Percentiles rank a stretch among this genome's conserved stretches.
These are phyloP conservation scores for Liposcelis brunnea DNA, from an alignment of 2,888 invertebrate species.

Conservation along the genomic window DNA sequence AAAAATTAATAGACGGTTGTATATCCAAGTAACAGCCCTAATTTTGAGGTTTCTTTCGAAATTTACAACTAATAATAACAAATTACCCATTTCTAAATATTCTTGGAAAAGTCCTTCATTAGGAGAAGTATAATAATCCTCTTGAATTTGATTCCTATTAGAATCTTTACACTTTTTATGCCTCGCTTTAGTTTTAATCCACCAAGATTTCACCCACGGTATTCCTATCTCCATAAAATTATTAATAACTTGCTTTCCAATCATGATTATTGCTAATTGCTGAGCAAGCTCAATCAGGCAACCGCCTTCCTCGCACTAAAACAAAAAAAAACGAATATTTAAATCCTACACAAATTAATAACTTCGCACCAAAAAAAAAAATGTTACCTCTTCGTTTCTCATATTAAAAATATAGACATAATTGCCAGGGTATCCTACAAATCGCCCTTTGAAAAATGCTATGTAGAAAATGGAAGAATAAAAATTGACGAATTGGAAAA, in stretches of 20 bases:
- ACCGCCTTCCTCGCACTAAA: conserved; percentile 35
- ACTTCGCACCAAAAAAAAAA: not conserved
- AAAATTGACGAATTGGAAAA: conserved; percentile 42
- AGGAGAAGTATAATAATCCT: conserved; percentile 10
- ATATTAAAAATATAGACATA: conserved; percentile 32
- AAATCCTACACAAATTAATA: not conserved
- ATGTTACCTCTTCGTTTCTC: conserved; percentile 32
- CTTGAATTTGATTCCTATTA: conserved; percentile 11
- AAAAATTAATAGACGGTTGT: too few species aligned
- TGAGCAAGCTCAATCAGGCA: conserved; percentile 37
- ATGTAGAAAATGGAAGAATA: conserved; percentile 43
- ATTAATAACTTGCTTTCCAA: conserved; percentile 38
- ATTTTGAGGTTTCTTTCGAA: too few species aligned
- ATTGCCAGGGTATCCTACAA: conserved; percentile 33
- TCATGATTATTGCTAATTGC: conserved; percentile 39
- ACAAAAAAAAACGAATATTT: conserved; percentile 4
- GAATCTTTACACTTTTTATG: conserved; percentile 6
- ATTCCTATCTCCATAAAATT: conserved; percentile 36
- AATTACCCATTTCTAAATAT: conserved; percentile 36
- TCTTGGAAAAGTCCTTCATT: conserved; percentile 38
- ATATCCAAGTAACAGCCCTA: too few species aligned
- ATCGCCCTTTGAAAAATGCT: conserved; percentile 38
- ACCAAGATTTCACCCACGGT: conserved; percentile 33
- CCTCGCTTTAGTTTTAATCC: conserved; percentile 25
- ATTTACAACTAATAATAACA: too few species aligned